phyloP scores from a whole-genome alignment of 2,113 vertebrate species.

The Vulpes vulpes region DNA sequence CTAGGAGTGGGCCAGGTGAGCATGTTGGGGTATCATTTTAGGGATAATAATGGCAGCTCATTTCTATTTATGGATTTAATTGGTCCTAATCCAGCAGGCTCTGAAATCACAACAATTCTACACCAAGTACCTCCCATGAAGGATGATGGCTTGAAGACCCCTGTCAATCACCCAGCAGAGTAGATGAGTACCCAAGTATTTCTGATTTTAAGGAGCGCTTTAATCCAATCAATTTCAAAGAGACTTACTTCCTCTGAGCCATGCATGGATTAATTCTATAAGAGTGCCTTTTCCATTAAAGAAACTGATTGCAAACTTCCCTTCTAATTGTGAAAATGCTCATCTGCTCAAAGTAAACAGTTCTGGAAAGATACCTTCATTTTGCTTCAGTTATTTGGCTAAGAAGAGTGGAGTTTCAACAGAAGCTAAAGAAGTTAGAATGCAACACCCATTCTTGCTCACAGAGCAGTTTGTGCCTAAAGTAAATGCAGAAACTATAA shows the following conservation, averaged over 20 bases:
- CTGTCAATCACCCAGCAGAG: constrained; percentile 68
- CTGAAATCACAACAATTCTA: constrained; percentile 19
- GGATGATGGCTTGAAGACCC: constrained; percentile 56
- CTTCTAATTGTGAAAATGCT: constrained; percentile 69
- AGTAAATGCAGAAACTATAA: not conserved
- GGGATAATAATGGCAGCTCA: constrained; percentile 14
- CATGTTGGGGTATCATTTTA: not conserved
- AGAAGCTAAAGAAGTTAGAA: constrained; percentile 41
- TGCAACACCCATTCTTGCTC: not conserved
- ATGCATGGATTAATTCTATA: constrained; percentile 66
- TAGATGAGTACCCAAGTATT: constrained; percentile 17
- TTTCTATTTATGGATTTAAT: constrained; percentile 66
- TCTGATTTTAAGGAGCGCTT: constrained; percentile 74
- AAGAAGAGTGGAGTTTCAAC: not conserved
- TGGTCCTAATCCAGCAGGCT: constrained; percentile 43
- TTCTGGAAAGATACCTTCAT: constrained; percentile 54
- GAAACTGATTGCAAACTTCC: constrained; percentile 76
- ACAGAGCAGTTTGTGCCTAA: not conserved
- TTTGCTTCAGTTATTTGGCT: constrained; percentile 47
- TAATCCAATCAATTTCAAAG: constrained; percentile 69
- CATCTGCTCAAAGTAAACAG: constrained; percentile 55
- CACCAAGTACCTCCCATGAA: constrained; percentile 54
- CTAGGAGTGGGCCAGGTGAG: not conserved
- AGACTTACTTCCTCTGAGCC: constrained; percentile 40
- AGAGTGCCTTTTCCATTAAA: constrained; percentile 71